Evolutionary conservation across 1,140 invertebrate species (phyloP).

Genomic region (Neomicropteryx cornuta): DNA sequence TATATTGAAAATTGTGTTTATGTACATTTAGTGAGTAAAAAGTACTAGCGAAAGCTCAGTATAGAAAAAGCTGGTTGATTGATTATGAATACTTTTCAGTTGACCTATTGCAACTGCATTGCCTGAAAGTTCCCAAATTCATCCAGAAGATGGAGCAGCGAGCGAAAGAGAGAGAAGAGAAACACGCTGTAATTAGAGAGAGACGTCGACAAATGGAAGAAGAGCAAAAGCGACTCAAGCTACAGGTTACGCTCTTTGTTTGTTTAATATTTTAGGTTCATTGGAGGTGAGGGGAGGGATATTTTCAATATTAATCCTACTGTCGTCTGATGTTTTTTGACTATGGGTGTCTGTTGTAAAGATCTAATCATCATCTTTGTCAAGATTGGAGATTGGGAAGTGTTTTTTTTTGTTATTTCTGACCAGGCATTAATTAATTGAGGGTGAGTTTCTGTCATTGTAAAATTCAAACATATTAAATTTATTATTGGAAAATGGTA

Average conservation of each 20-base stretch:
- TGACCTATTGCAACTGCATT: slow-evolving; percentile 34
- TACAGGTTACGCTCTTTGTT: slow-evolving; percentile 23
- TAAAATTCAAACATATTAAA: too few relatives aligned
- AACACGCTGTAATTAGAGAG: slow-evolving; percentile 47
- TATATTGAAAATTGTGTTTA: too few relatives aligned
- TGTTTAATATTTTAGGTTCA: slow-evolving; percentile 1
- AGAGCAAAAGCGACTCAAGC: slow-evolving; percentile 41
- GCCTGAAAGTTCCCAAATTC: slow-evolving; percentile 47
- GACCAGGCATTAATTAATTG: too few relatives aligned
- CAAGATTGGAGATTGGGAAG: background rate
- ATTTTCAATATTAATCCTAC: too few relatives aligned
- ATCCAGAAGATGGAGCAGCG: slow-evolving; percentile 51
- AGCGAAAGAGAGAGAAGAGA: slow-evolving; percentile 45
- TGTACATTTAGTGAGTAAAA: too few relatives aligned
- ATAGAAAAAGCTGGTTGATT: too few relatives aligned
- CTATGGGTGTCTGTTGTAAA: too few relatives aligned
- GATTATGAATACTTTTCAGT: slow-evolving; percentile 21
- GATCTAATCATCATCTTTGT: slow-evolving; percentile 1
- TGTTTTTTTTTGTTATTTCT: background rate
- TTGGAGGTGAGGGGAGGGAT: background rate
- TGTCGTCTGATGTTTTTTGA: too few relatives aligned
- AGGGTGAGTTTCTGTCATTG: too few relatives aligned
- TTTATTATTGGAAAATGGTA: too few relatives aligned
- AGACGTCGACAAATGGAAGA: slow-evolving; percentile 46
- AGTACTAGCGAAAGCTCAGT: too few relatives aligned